A percentile compares a stretch with the other conserved stretches of the same genome.
Conservation (phyloP, 35 echinoderm and acorn worm species). For the Diadema setosum region DNA sequence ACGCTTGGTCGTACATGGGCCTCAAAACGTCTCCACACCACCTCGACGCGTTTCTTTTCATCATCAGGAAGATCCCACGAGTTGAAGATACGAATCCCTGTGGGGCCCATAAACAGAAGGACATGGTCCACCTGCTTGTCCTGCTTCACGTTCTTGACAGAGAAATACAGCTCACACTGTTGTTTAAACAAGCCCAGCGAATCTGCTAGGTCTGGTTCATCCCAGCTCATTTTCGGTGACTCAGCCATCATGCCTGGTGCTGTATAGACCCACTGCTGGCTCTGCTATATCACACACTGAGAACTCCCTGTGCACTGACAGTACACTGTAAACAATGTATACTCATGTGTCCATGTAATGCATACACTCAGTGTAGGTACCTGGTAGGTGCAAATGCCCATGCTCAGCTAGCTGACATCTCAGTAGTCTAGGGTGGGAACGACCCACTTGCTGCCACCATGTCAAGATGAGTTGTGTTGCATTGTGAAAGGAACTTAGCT, state of each 20-base stretch:
- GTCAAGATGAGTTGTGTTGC: too few species aligned
- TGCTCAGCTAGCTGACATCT: too few species aligned
- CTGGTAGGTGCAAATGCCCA: too few species aligned
- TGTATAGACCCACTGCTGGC: too few species aligned
- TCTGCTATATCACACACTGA: too few species aligned
- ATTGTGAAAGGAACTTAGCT: too few species aligned
- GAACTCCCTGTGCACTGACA: too few species aligned
- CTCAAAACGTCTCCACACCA: background rate
- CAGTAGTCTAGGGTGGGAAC: too few species aligned
- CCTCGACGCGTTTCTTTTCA: background rate
- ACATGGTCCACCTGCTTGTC: slow-evolving; percentile 23
- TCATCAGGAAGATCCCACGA: background rate
- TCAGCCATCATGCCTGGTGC: background rate
- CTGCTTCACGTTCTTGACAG: background rate
- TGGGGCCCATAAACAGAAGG: slow-evolving; percentile 7
- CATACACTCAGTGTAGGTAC: too few species aligned
- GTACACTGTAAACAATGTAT: too few species aligned
- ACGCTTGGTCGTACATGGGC: background rate
- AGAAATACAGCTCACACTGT: slow-evolving; percentile 11
- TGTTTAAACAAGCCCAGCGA: background rate
- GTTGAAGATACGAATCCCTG: background rate
- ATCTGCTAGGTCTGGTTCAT: background rate
- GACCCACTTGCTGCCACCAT: too few species aligned
- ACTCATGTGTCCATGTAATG: too few species aligned
- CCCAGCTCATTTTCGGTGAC: background rate